These are phyloP conservation scores for Crenuchus spilurus DNA, from an alignment of 2,797 vertebrate genomes.

Conservation along the genomic window DNA sequence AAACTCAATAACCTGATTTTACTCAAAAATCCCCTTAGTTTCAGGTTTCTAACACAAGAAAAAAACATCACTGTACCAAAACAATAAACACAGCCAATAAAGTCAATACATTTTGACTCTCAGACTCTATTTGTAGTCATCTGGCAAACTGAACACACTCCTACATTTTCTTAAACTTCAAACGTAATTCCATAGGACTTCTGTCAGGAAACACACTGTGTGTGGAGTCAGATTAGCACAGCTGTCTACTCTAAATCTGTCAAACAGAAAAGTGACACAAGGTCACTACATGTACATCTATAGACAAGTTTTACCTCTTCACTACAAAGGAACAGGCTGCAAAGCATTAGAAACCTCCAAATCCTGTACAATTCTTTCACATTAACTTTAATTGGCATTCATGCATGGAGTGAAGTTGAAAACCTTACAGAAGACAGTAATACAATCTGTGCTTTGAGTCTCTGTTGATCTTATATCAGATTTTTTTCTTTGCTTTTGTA, in stretches of 20 bases:
- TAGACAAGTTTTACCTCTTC: neutral
- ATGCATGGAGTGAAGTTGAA: no score
- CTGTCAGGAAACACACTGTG: slow-evolving; percentile 34
- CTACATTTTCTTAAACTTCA: slow-evolving; percentile 32
- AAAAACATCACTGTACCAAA: slow-evolving; percentile 15
- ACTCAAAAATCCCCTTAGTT: neutral
- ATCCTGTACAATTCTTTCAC: no score
- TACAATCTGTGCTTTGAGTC: no score
- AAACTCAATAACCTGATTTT: neutral
- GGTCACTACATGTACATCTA: neutral
- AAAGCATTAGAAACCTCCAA: no score
- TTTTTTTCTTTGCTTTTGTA: no score
- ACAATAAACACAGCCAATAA: slow-evolving; percentile 5
- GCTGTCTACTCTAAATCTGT: slow-evolving; percentile 18
- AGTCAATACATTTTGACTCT: neutral
- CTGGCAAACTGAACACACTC: slow-evolving; percentile 21
- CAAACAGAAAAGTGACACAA: neutral
- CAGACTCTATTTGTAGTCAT: slow-evolving; percentile 6
- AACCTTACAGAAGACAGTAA: no score
- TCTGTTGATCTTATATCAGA: no score
- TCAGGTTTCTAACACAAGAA: neutral
- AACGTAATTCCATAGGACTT: slow-evolving; percentile 29
- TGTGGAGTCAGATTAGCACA: slow-evolving; percentile 25
- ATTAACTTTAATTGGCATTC: no score
- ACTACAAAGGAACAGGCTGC: neutral